phyloP scores from a whole-genome alignment of 1,140 invertebrate species.

The Oncopodura yosiiana region DNA sequence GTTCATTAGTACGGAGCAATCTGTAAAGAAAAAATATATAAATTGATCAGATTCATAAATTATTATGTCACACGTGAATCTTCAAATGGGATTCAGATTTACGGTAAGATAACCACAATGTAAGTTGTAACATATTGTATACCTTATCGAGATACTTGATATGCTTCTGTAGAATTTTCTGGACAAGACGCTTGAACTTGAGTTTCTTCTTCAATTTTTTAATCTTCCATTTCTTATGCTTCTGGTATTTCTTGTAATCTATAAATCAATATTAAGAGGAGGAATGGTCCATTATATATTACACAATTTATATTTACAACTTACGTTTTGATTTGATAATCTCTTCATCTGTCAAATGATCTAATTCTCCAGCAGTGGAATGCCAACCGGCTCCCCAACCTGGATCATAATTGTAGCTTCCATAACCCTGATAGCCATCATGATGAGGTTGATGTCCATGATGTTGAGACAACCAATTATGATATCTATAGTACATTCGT shows the following conservation, averaged over 20 bases:
- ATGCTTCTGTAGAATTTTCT: conserved; percentile 34
- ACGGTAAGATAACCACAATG: too few relatives aligned
- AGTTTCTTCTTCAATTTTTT: conserved; percentile 35
- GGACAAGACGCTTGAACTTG: conserved; percentile 32
- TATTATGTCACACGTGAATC: too few relatives aligned
- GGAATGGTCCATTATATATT: neutral
- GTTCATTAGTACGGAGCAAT: conserved; percentile 45
- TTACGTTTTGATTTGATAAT: neutral
- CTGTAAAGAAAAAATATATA: too few relatives aligned
- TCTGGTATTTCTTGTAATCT: conserved; percentile 34
- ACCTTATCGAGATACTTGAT: conserved; percentile 30
- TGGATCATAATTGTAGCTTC: neutral
- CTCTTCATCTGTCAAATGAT: neutral
- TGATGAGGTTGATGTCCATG: too few relatives aligned
- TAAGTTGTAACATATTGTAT: too few relatives aligned
- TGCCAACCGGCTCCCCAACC: neutral
- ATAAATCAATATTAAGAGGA: too few relatives aligned
- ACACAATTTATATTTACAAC: neutral
- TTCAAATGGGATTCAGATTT: too few relatives aligned
- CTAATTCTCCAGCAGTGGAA: neutral
- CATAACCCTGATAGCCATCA: neutral
- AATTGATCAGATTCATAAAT: too few relatives aligned
- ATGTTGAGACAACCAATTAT: too few relatives aligned
- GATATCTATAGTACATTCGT: too few relatives aligned
- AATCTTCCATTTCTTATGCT: conserved; percentile 33